Conservation (phyloP, 2,797 vertebrate genomes). For the Labeo calbasu region DNA sequence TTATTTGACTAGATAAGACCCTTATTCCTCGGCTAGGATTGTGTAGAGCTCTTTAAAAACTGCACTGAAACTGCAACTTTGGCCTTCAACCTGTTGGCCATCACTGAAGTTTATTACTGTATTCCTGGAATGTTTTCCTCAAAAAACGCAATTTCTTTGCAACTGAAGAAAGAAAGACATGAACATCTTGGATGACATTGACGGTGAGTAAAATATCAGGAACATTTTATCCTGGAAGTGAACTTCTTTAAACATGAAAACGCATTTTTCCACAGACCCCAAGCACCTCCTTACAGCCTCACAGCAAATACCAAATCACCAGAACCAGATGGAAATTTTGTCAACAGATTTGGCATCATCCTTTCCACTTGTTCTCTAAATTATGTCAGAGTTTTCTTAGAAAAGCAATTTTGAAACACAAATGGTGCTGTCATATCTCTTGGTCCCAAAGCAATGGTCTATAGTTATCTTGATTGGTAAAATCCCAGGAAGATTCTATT, state of each 20-base stretch:
- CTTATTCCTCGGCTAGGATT: too few relatives aligned
- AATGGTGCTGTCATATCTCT: neutral
- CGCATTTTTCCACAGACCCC: neutral
- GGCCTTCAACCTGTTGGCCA: too few relatives aligned
- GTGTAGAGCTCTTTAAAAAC: too few relatives aligned
- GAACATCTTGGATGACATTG: too few relatives aligned
- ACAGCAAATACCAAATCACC: neutral
- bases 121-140: too few relatives aligned
- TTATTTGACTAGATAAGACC: too few relatives aligned
- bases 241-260: neutral
- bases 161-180: too few relatives aligned
- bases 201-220: too few relatives aligned
- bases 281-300: neutral
- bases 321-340: slow-evolving; percentile 3
- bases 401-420: slow-evolving; percentile 32
- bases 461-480: neutral
- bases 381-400: slow-evolving; percentile 12
- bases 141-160: too few relatives aligned
- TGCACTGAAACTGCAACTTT: too few relatives aligned
- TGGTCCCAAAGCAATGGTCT: slow-evolving; percentile 1
- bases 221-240: too few relatives aligned
- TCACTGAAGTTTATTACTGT: too few relatives aligned
- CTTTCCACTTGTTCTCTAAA: slow-evolving; percentile 1
- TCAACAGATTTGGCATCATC: slow-evolving; percentile 9
- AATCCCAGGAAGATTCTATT: neutral